A percentile compares a stretch with the other conserved stretches of the same genome.
Conservation (phyloP, 2,113 vertebrate species). For the Cisticola juncidis region DNA sequence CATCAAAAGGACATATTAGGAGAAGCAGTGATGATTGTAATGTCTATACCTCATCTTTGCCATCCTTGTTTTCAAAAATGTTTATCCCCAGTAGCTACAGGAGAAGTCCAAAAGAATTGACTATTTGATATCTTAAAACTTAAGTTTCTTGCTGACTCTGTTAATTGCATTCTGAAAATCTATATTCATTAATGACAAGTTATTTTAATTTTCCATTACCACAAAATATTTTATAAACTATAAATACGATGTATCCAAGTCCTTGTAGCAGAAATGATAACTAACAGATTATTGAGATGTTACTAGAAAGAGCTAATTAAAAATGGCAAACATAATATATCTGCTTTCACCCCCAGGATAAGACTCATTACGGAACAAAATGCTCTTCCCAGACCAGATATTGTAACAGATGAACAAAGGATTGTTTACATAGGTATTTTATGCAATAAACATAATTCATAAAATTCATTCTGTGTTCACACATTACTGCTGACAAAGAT, state of each 20-base stretch:
- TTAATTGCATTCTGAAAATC: neutral
- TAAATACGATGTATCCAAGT: neutral
- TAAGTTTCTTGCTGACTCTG: neutral
- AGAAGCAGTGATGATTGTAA: neutral
- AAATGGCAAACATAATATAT: neutral
- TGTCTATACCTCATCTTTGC: neutral
- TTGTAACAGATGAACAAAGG: neutral
- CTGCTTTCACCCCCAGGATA: neutral
- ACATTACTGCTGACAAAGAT: neutral
- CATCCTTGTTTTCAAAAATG: neutral
- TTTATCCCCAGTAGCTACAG: neutral
- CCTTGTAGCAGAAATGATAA: neutral
- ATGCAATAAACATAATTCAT: neutral
- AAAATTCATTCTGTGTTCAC: neutral
- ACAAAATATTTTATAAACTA: neutral
- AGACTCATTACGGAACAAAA: neutral
- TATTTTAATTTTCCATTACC: neutral
- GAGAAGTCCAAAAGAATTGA: neutral
- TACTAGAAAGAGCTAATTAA: neutral
- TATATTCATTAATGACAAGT: neutral
- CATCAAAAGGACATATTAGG: neutral
- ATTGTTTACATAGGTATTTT: neutral
- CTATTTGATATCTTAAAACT: neutral
- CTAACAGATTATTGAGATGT: neutral
- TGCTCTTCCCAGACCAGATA: neutral